These are phyloP conservation scores for Xerus rutilus DNA, from an alignment of 2,797 vertebrate genomes.

Conservation along the genomic window DNA sequence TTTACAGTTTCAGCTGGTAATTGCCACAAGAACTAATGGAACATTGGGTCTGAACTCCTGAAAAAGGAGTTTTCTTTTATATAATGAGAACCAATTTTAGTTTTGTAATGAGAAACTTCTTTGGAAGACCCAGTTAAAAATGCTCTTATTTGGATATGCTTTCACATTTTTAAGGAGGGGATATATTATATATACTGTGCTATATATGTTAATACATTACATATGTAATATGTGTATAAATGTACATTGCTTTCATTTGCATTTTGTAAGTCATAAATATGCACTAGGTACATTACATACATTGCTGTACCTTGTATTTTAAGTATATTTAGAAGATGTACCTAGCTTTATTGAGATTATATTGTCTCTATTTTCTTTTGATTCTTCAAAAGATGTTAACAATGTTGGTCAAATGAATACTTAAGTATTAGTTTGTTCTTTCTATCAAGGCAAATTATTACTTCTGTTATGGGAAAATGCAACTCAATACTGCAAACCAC, in stretches of 20 bases:
- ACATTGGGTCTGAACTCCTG: neutral
- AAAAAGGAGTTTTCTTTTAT: constrained; percentile 39
- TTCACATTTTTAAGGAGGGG: constrained; percentile 21
- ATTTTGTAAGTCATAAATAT: neutral
- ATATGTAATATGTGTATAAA: neutral
- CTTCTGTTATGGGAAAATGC: neutral
- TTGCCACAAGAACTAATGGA: neutral
- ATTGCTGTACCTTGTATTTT: neutral
- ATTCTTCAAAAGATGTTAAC: constrained; percentile 18
- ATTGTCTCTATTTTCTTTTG: neutral
- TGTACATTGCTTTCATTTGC: neutral
- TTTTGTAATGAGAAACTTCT: constrained; percentile 1
- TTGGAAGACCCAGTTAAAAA: neutral
- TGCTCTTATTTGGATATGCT: neutral
- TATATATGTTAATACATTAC: too few species aligned
- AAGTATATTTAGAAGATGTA: constrained; percentile 2
- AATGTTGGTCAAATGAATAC: constrained; percentile 19
- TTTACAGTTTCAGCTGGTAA: constrained; percentile 20
- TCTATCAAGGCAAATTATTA: constrained; percentile 11
- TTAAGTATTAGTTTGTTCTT: constrained; percentile 39
- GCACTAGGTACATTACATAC: neutral
- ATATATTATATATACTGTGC: neutral
- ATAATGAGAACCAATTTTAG: constrained; percentile 24
- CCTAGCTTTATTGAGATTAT: neutral
- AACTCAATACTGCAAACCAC: neutral